A percentile compares a stretch with the other conserved stretches of the same genome.
Conservation (phyloP, 2,888 invertebrate species). For the Cryptops parisi region DNA sequence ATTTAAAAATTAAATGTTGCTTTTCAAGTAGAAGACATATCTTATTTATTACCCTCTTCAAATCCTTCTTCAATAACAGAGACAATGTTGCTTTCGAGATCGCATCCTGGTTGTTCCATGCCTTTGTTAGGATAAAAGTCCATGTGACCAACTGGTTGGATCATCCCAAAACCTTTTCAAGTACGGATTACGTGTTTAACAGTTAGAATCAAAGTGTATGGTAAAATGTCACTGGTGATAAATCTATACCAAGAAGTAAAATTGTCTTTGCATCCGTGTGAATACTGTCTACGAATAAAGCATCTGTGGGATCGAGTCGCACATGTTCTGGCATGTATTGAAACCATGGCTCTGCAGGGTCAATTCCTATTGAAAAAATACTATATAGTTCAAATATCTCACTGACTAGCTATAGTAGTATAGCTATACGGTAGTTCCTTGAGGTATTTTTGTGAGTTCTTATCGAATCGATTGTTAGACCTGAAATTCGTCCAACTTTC, state of each 20-base stretch:
- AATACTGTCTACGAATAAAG: neutral
- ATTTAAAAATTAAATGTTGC: too few species aligned
- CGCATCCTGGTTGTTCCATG: neutral
- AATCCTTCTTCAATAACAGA: neutral
- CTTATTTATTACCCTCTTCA: too few species aligned
- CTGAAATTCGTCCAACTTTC: conserved; percentile 3
- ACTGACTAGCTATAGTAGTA: too few species aligned
- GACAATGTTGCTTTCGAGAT: neutral
- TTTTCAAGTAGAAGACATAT: too few species aligned
- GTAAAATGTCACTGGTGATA: too few species aligned
- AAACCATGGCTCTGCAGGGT: neutral
- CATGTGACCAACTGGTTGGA: neutral
- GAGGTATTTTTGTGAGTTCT: too few species aligned
- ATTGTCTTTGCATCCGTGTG: neutral
- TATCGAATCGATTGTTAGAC: neutral
- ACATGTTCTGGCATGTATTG: neutral
- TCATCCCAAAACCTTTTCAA: neutral
- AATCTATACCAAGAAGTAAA: neutral
- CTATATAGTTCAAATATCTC: too few species aligned
- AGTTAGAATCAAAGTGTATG: too few species aligned
- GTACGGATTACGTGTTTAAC: too few species aligned
- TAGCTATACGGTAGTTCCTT: too few species aligned
- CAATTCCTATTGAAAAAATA: too few species aligned
- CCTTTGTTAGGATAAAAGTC: neutral
- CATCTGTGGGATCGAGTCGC: neutral